A percentile compares a stretch with the other conserved stretches of the same genome.
These are phyloP conservation scores for Arnoldichthys spilopterus DNA, from an alignment of 2,797 vertebrate species.

Conservation along the genomic window DNA sequence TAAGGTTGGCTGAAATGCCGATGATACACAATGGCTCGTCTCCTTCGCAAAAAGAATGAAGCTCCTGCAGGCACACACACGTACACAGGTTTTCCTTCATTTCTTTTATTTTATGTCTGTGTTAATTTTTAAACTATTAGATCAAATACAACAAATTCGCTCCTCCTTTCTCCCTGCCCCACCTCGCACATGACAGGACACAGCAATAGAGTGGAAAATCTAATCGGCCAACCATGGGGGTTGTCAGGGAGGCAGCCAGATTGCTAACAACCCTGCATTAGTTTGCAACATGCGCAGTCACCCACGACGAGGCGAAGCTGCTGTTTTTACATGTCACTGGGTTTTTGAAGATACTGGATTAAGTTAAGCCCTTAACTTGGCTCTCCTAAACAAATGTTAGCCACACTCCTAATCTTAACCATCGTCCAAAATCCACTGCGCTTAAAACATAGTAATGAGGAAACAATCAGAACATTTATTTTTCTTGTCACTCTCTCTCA, in stretches of 20 bases:
- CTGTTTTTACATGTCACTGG: constrained; percentile 9
- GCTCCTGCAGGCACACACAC: constrained; percentile 42
- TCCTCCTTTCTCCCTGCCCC: constrained; percentile 2
- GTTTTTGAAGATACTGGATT: constrained; percentile 3
- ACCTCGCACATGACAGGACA: constrained; percentile 24
- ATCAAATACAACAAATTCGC: not conserved
- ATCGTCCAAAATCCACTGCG: not conserved
- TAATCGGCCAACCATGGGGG: constrained; percentile 21
- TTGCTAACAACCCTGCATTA: constrained; percentile 16
- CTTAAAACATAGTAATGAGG: no score
- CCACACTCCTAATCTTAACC: not conserved
- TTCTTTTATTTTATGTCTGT: not conserved
- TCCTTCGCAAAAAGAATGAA: constrained; percentile 18
- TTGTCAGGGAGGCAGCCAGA: constrained; percentile 10
- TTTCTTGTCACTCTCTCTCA: no score
- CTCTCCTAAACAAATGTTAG: not conserved
- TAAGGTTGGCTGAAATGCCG: constrained; percentile 40
- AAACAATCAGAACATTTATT: no score
- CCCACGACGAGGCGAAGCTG: not conserved
- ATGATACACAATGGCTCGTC: constrained; percentile 45
- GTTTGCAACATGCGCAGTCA: not conserved
- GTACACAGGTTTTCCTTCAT: constrained; percentile 5
- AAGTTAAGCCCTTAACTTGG: not conserved
- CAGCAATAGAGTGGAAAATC: constrained; percentile 32
- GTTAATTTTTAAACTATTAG: not conserved